Conservation (phyloP, 2,797 vertebrate species). For the Lacerta agilis region DNA sequence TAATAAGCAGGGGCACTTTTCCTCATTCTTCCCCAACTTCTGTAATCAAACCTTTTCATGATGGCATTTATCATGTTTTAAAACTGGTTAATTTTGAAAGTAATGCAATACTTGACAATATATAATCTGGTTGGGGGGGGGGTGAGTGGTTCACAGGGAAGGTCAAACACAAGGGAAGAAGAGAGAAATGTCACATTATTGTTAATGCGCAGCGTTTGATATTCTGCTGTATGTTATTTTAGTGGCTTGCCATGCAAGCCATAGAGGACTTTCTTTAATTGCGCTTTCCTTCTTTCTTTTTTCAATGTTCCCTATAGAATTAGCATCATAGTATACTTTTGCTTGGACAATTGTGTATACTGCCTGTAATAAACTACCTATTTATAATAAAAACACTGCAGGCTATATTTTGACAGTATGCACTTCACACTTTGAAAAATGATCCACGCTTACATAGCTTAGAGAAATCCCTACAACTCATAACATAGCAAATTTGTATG, state of each 20-base stretch:
- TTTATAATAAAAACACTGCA: conserved; percentile 24
- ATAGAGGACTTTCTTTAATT: conserved; percentile 7
- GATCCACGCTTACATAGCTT: conserved; percentile 5
- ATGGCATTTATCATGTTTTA: not conserved
- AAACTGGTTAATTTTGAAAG: not conserved
- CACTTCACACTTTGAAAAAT: conserved; percentile 28
- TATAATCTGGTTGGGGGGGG: not conserved
- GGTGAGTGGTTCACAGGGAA: not conserved
- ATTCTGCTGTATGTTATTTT: not conserved
- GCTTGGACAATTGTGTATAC: conserved; percentile 2
- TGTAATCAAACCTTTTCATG: not conserved
- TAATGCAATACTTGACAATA: not conserved
- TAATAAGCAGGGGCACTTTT: not conserved
- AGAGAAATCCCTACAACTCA: conserved; percentile 10
- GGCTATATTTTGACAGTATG: conserved; percentile 16
- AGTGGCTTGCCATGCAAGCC: not conserved
- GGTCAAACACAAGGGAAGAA: not conserved
- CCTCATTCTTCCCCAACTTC: not conserved
- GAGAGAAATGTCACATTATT: not conserved
- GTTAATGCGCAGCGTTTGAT: not conserved
- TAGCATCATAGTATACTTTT: not conserved
- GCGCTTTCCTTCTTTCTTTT: not conserved
- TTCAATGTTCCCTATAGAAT: not conserved
- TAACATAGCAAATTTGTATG: not conserved
- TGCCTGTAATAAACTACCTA: not conserved